A percentile compares a stretch with the other conserved stretches of the same genome.
These are phyloP conservation scores for Hozukius guyotensis DNA, from an alignment of 2,797 vertebrate genomes.

Conservation along the genomic window DNA sequence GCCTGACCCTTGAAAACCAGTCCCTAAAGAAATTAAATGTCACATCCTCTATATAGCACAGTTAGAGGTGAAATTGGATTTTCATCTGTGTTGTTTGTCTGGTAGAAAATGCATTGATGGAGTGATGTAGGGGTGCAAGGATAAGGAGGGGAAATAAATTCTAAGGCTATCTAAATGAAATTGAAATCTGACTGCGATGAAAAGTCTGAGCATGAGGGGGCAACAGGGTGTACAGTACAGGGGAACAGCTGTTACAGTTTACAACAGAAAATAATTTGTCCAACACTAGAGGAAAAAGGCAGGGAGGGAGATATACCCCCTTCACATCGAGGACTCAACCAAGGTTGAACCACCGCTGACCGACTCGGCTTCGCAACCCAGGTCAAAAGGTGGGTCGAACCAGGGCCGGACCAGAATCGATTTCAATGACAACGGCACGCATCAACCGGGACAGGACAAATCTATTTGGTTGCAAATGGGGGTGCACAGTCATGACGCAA, in stretches of 20 bases:
- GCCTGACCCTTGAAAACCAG: conserved; percentile 39
- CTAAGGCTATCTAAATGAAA: conserved; percentile 46
- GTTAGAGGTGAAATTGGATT: conserved; percentile 78
- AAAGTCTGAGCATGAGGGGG: conserved; percentile 22
- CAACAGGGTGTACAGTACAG: background rate
- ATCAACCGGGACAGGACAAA: no score
- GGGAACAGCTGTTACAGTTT: background rate
- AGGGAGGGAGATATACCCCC: background rate
- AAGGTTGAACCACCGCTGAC: no score
- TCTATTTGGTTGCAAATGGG: no score
- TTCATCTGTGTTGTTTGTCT: conserved; percentile 50
- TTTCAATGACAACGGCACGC: no score
- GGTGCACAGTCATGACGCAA: no score
- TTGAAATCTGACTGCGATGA: conserved; percentile 46
- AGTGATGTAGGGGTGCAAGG: conserved; percentile 31
- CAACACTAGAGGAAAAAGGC: background rate
- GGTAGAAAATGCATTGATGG: conserved; percentile 52
- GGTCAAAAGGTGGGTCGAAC: no score
- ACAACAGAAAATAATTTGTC: conserved; percentile 13
- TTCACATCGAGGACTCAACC: no score
- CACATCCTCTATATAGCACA: conserved; percentile 67
- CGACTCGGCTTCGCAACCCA: no score
- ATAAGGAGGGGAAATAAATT: conserved; percentile 35
- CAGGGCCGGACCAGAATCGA: no score
- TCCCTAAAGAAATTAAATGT: conserved; percentile 76